Conservation (phyloP, 2,888 invertebrate species). For the Odontocolon sp. region DNA sequence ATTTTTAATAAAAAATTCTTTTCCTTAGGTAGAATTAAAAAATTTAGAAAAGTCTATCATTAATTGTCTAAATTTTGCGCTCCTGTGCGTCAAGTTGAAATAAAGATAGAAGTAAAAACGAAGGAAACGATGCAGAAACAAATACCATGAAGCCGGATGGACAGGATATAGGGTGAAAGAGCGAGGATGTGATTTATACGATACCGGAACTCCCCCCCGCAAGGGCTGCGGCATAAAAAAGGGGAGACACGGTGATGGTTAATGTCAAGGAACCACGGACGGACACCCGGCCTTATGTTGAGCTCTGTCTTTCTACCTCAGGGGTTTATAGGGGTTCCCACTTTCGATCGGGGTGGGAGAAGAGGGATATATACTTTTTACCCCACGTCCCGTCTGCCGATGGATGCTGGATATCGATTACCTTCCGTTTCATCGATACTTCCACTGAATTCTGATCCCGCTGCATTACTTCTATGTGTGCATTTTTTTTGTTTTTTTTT, state of each 20-base stretch:
- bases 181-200: slow-evolving; percentile 78
- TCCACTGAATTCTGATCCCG: slow-evolving; percentile 30
- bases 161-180: slow-evolving; percentile 67
- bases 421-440: slow-evolving; percentile 55
- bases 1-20: too few species aligned
- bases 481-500: too few species aligned
- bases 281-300: slow-evolving; percentile 60
- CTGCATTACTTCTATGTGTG: slow-evolving; percentile 1
- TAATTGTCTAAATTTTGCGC: too few species aligned
- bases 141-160: slow-evolving; percentile 69
- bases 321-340: slow-evolving; percentile 52
- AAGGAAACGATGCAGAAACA: not conserved
- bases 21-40: too few species aligned
- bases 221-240: slow-evolving; percentile 62
- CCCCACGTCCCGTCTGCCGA: slow-evolving; percentile 8
- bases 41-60: too few species aligned
- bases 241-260: slow-evolving; percentile 61
- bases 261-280: slow-evolving; percentile 65
- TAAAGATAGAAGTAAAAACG: not conserved
- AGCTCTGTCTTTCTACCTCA: slow-evolving; percentile 33
- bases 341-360: not conserved
- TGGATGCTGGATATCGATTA: slow-evolving; percentile 59
- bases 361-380: slow-evolving; percentile 14
- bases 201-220: slow-evolving; percentile 72
- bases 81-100: too few species aligned